These are phyloP conservation scores for Platerodrilus igneus DNA, from an alignment of 2,888 invertebrate species.

Conservation along the genomic window DNA sequence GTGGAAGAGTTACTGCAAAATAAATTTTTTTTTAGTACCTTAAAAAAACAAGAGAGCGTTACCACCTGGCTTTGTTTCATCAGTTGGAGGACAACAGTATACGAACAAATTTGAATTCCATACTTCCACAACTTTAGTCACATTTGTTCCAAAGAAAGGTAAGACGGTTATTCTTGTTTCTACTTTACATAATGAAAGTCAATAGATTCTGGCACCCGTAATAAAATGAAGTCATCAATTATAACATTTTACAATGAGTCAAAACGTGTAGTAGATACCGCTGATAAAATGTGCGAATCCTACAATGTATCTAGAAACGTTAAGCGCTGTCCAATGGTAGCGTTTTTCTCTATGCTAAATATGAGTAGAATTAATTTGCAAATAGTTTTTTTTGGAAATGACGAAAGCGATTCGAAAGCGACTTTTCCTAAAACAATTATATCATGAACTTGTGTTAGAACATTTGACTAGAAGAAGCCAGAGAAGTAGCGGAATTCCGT, in stretches of 20 bases:
- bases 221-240: neutral
- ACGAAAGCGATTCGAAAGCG: too few species aligned
- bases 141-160: conserved; percentile 5
- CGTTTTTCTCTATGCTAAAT: conserved; percentile 16
- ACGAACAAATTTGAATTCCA: conserved; percentile 4
- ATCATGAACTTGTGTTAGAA: too few species aligned
- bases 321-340: conserved; percentile 5
- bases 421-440: too few species aligned
- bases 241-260: conserved; percentile 2
- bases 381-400: conserved; percentile 17
- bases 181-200: conserved; percentile 8
- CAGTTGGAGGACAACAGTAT: neutral
- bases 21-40: conserved; percentile 15
- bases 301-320: conserved; percentile 6
- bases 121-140: conserved; percentile 3
- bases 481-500: too few species aligned
- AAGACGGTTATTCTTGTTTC: conserved; percentile 6
- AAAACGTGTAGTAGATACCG: conserved; percentile 3
- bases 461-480: too few species aligned
- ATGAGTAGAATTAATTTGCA: conserved; percentile 7
- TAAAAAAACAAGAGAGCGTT: conserved; percentile 9
- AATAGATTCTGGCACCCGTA: neutral
- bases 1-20: conserved; percentile 13
- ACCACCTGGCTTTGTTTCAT: conserved; percentile 7
- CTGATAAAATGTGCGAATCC: conserved; percentile 4